Base-by-base conservation (phyloP, 2,888 invertebrate genomes). In the Barypeithes pellucidus region DNA sequence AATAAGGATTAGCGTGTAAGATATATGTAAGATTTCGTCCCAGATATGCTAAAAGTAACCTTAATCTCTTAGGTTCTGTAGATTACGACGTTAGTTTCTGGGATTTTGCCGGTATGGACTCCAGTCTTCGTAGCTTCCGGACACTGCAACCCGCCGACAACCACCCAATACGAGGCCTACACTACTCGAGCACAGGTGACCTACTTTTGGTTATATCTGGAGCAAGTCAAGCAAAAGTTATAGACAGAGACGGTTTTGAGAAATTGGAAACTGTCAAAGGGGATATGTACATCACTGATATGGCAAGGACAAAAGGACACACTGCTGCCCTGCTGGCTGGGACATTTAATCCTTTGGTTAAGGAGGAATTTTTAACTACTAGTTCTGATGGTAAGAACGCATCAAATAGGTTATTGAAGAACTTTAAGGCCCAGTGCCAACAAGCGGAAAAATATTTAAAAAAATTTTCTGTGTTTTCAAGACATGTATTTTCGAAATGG, bases 41-140 rank as follows among this genome's bases (percentile, higher is more conserved):
- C n/a, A n/a, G n/a, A n/a, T n/a, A n/a, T n/a, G n/a, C n/a, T n/a
- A 29, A 29, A 29, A 8, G 29, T 29, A 43, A 20, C 20, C 1
- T 20, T 11, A 47, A 20, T 20, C n/a, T 65, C 47, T 62, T 57
- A 79, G 99, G 99, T 0, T 96, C 98, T 0, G 92, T 96, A 24
- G 99, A 99, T 85, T 99, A 98, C 85, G 97, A 98, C 79, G 94
- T 99, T 1, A 94, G 94, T 65, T 95, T 99, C 80, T 99, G 97
- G 97, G 99, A 99, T 84, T 99, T 99, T 88, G 96, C 97, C 75
- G 99, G 98, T 3, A 99, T 99, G 98, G 98, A 99, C 84, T 91
- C 95, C 0, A 91, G 94, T 0, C 90, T 97, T 88, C 91, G 94
- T 63, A 95, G 97, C 59, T 99, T 98, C 85, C 90, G 98, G 20